phyloP scores from a whole-genome alignment of 2,888 invertebrate genomes.

The Mythimna vitellina region DNA sequence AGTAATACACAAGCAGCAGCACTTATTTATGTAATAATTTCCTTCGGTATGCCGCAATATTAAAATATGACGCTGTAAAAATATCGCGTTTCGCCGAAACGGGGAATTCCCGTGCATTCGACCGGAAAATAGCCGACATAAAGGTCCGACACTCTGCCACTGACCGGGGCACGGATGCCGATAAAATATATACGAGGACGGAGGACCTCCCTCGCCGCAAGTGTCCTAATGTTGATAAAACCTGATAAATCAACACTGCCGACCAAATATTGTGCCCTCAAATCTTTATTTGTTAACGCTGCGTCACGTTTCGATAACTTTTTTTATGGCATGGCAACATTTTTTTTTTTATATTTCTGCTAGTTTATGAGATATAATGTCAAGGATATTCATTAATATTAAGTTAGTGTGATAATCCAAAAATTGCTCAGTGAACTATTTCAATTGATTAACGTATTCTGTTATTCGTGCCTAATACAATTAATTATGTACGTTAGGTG shows the following conservation, averaged over 20 bases:
- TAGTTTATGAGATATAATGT: not conserved
- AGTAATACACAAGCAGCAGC: slow-evolving; percentile 6
- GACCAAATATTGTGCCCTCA: slow-evolving; percentile 50
- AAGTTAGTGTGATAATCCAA: not conserved
- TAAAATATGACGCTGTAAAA: slow-evolving; percentile 81
- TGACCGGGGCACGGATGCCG: slow-evolving; percentile 80
- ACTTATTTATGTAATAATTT: slow-evolving; percentile 47
- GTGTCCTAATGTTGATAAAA: slow-evolving; percentile 73
- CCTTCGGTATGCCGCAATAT: slow-evolving; percentile 65
- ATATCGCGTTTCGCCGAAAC: slow-evolving; percentile 82
- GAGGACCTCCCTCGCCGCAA: slow-evolving; percentile 68
- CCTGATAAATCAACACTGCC: slow-evolving; percentile 59
- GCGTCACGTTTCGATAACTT: slow-evolving; percentile 24
- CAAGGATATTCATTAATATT: not conserved
- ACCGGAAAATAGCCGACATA: slow-evolving; percentile 89
- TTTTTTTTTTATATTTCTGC: not conserved
- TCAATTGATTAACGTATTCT: slow-evolving; percentile 8
- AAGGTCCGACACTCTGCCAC: slow-evolving; percentile 84
- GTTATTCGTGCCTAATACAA: not conserved
- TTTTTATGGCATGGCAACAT: slow-evolving; percentile 25
- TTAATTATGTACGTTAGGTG: slow-evolving; percentile 15
- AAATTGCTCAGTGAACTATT: slow-evolving; percentile 3
- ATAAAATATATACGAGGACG: slow-evolving; percentile 79
- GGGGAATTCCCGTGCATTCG: slow-evolving; percentile 84
- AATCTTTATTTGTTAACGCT: slow-evolving; percentile 43